phyloP scores from a whole-genome alignment of 2,113 vertebrate species.

The Gambusia affinis region DNA sequence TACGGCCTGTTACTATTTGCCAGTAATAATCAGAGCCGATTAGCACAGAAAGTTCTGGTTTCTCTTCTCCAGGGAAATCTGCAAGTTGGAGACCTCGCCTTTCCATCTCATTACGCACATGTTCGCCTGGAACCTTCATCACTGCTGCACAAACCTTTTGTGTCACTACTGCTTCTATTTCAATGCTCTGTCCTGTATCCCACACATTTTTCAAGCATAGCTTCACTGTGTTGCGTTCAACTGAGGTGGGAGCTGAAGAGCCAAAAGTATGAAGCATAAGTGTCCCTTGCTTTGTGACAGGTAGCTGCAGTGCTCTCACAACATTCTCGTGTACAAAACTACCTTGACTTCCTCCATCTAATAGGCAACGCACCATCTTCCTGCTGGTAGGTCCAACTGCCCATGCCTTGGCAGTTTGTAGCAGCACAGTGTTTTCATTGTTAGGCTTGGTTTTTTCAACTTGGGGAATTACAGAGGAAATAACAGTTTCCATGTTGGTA shows the following conservation, averaged over 20 bases:
- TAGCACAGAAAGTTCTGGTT: too few relatives aligned
- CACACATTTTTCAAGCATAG: too few relatives aligned
- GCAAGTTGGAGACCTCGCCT: too few relatives aligned
- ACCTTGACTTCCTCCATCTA: slow-evolving; percentile 3
- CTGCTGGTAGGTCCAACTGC: not conserved
- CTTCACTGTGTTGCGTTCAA: not conserved
- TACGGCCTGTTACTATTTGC: too few relatives aligned
- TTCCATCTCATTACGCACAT: too few relatives aligned
- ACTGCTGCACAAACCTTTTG: too few relatives aligned
- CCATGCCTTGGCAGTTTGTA: slow-evolving; percentile 11
- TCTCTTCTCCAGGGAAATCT: too few relatives aligned
- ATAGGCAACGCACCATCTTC: not conserved
- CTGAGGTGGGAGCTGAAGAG: not conserved
- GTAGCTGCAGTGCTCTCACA: not conserved
- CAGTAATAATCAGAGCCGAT: too few relatives aligned
- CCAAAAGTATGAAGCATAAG: slow-evolving; percentile 9
- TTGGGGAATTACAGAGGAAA: slow-evolving; percentile 9
- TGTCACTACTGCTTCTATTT: too few relatives aligned
- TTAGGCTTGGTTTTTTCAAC: not conserved
- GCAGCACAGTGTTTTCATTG: slow-evolving; percentile 2
- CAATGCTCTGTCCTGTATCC: too few relatives aligned
- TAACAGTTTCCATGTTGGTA: not conserved
- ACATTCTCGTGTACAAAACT: slow-evolving; percentile 15
- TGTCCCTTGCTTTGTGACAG: not conserved
- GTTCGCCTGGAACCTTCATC: too few relatives aligned